Evolutionary conservation across 2,113 vertebrate genomes (phyloP).

Genomic region (Heliornis fulica): DNA sequence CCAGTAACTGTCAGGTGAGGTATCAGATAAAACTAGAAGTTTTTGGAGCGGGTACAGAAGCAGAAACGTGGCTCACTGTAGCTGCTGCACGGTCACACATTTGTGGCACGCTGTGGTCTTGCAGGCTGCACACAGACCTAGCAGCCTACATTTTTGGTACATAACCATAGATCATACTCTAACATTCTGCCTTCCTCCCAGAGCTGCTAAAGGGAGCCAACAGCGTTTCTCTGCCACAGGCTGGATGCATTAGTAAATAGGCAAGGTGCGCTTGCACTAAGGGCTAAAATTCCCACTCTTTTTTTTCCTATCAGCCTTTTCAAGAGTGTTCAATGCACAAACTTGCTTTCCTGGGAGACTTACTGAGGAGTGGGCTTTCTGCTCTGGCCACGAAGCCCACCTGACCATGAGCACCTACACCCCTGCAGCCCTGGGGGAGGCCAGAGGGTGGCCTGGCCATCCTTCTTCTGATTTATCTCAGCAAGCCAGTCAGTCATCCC

Average conservation of each 20-base stretch:
- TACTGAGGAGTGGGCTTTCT: not conserved
- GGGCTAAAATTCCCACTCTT: not conserved
- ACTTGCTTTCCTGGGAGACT: not conserved
- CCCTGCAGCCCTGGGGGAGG: accelerated
- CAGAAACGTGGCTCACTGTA: not conserved
- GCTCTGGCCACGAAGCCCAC: not conserved
- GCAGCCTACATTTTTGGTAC: not conserved
- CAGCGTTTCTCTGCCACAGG: not conserved
- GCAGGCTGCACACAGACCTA: not conserved
- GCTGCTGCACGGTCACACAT: not conserved
- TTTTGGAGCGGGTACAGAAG: not conserved
- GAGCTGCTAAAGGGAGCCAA: not conserved
- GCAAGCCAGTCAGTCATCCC: not conserved
- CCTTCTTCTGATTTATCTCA: not conserved
- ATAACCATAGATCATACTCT: not conserved
- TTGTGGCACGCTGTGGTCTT: not conserved
- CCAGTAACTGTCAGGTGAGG: not conserved
- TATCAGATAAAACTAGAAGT: not conserved
- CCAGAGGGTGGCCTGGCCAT: not conserved
- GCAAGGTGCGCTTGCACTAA: not conserved
- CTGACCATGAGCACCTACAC: not conserved
- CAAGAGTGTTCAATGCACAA: accelerated
- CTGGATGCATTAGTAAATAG: not conserved
- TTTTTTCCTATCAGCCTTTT: not conserved
- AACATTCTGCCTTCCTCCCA: not conserved